Evolutionary conservation across 2,888 invertebrate genomes (phyloP), one percentile per base, ranked within the genome.

Genomic region (Chrysolina americana): DNA sequence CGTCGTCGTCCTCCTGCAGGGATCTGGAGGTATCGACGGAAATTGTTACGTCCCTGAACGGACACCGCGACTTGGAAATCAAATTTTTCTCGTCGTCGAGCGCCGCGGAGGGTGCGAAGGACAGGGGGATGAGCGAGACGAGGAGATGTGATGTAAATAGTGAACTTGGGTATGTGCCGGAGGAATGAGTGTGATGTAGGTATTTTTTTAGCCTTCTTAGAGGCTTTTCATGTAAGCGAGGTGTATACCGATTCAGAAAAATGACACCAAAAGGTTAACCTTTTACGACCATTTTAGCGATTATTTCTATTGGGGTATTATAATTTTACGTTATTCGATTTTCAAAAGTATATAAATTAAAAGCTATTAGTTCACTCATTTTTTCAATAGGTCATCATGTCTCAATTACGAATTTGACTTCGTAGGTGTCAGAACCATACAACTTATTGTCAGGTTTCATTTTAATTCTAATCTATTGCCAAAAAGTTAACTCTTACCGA

Each of bases 11-110:
- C 62, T 81, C 80, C 21, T 85, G 87, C 1, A 89, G 89, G 66
- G 90, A 90, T 59, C 88, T 94, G 82, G 93, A 94, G 87, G 94
- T 94, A 74, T 93, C 94, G 44, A 94, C 94, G 47, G 93, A 94
- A 85, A 94, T 94, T 81, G 93, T 94, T 79, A 94, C 94, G 36
- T 94, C 94, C 62, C 91, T 92, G 81, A 93, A 94, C 85, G 94
- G 94, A 63, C 94, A 94, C 85, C 90, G 94, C 76, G 94, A 94
- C 87, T 89, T 94, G 85, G 94, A 94, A 89, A 94, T 94, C 81
- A 94, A 93, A 86, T 93, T 94, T 88, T 94, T 93, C 88, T 92
- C 93, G 80, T 91, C 92, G 82, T 74, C 82, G 71, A 81, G 79
- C 71, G 76, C 68, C 21, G 80, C 79, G 65, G 78, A 68, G 50